These are phyloP conservation scores for Ispidina lecontei DNA, from an alignment of 2,797 vertebrate species.

Conservation along the genomic window DNA sequence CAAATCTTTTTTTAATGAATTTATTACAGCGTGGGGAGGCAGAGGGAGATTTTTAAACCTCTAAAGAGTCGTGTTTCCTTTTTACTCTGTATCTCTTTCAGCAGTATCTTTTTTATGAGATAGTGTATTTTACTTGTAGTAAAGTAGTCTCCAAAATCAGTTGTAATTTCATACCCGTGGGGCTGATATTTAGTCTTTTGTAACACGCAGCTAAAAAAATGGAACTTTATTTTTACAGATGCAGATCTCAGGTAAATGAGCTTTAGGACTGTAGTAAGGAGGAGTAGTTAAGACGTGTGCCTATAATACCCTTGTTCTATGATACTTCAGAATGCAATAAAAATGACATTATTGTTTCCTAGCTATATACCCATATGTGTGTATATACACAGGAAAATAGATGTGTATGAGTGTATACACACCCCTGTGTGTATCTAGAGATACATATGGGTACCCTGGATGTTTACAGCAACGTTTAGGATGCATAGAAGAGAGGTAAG, in stretches of 20 bases:
- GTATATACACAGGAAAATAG: background rate
- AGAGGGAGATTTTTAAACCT: slow-evolving; percentile 57
- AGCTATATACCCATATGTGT: background rate
- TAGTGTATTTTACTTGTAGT: slow-evolving; percentile 62
- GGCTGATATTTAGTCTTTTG: slow-evolving; percentile 66
- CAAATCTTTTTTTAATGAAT: slow-evolving; percentile 67
- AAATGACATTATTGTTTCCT: background rate
- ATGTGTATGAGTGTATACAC: background rate
- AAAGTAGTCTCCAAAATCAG: slow-evolving; percentile 42
- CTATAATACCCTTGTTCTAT: slow-evolving; percentile 49
- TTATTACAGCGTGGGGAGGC: slow-evolving; percentile 40
- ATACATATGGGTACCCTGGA: background rate
- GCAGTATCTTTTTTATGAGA: slow-evolving; percentile 53
- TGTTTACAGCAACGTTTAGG: slow-evolving; percentile 49
- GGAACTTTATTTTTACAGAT: slow-evolving; percentile 70
- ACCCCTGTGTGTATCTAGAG: background rate
- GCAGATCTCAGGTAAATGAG: slow-evolving; percentile 79
- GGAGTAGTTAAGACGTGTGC: slow-evolving; percentile 61
- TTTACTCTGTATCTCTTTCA: slow-evolving; percentile 61
- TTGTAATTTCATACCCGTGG: slow-evolving; percentile 45
- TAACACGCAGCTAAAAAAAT: slow-evolving; percentile 68
- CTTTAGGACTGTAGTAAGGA: slow-evolving; percentile 61
- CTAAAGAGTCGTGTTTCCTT: slow-evolving; percentile 12
- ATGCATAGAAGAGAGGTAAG: background rate
- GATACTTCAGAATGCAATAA: slow-evolving; percentile 64